Percentiles rank a stretch among this genome's conserved stretches.
These are phyloP conservation scores for Pollenia griseotomentosa DNA, from an alignment of 2,888 invertebrate genomes.

Conservation along the genomic window DNA sequence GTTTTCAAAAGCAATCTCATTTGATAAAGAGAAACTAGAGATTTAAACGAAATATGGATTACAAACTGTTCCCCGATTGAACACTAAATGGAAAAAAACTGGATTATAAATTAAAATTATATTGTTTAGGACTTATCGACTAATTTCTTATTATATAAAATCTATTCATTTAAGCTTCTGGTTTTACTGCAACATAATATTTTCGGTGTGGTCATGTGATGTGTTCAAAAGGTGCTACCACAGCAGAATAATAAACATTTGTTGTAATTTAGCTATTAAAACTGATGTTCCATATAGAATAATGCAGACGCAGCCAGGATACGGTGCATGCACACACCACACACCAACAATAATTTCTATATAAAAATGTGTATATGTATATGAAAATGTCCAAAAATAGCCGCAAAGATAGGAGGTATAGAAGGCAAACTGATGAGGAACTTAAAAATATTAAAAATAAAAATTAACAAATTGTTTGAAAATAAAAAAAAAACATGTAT, in stretches of 20 bases:
- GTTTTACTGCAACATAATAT: not conserved
- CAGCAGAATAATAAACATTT: conserved; percentile 77
- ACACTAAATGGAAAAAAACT: no score
- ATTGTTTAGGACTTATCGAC: no score
- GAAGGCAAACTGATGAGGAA: not conserved
- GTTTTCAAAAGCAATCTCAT: no score
- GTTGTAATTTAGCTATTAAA: conserved; percentile 70
- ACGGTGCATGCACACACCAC: conserved; percentile 18
- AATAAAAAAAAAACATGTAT: no score
- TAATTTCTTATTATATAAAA: not conserved
- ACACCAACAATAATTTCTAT: not conserved
- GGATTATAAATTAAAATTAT: no score
- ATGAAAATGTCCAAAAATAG: conserved; percentile 38
- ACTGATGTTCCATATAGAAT: conserved; percentile 59
- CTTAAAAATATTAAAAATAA: not conserved
- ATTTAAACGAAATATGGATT: no score
- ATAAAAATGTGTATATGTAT: conserved; percentile 47
- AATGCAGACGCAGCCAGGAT: conserved; percentile 52
- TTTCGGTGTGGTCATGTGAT: not conserved
- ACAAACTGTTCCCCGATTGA: no score
- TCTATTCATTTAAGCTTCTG: conserved; percentile 9
- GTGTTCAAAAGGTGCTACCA: conserved; percentile 77
- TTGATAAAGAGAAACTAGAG: no score
- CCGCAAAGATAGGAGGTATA: conserved; percentile 4
- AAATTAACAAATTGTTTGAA: not conserved